These are phyloP conservation scores for Pachyseris speciosa DNA, from an alignment of 64 coral and sea anemone species.

Conservation along the genomic window DNA sequence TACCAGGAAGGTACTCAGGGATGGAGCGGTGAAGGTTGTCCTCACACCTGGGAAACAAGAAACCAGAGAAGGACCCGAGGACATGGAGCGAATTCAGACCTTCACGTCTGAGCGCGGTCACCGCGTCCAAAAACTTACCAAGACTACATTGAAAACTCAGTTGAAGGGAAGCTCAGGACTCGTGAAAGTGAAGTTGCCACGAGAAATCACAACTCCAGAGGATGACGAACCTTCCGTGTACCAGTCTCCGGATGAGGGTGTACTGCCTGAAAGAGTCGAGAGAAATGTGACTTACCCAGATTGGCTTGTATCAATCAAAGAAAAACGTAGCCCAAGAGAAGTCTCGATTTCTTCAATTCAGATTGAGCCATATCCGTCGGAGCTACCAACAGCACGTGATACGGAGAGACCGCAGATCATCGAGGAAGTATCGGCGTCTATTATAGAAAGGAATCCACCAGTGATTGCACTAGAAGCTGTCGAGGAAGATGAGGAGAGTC, in stretches of 20 bases:
- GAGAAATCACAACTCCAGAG: not conserved
- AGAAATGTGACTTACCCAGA: not conserved
- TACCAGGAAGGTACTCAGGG: not conserved
- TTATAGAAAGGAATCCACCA: not conserved
- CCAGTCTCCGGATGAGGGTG: not conserved
- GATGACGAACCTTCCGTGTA: not conserved
- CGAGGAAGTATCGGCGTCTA: not conserved
- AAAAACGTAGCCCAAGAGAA: not conserved
- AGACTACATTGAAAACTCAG: not conserved
- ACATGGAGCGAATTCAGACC: not conserved
- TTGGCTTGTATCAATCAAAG: not conserved
- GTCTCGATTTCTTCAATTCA: not conserved
- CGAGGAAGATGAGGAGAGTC: not conserved
- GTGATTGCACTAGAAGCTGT: constrained; percentile 15
- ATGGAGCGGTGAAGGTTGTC: constrained; percentile 34
- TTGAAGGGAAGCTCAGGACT: not conserved
- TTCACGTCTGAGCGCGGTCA: not conserved
- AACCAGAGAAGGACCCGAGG: not conserved
- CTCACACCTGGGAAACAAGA: not conserved
- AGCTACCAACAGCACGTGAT: not conserved
- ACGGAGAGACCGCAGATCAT: constrained; percentile 16
- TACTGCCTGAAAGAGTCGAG: not conserved
- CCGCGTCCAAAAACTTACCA: constrained; percentile 21
- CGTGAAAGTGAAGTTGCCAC: not conserved
- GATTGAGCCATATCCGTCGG: not conserved